Percentiles rank a stretch among this genome's conserved stretches.
These are phyloP conservation scores for Pseudomyrmex dendroicus DNA, from an alignment of 1,140 invertebrate species.

Conservation along the genomic window DNA sequence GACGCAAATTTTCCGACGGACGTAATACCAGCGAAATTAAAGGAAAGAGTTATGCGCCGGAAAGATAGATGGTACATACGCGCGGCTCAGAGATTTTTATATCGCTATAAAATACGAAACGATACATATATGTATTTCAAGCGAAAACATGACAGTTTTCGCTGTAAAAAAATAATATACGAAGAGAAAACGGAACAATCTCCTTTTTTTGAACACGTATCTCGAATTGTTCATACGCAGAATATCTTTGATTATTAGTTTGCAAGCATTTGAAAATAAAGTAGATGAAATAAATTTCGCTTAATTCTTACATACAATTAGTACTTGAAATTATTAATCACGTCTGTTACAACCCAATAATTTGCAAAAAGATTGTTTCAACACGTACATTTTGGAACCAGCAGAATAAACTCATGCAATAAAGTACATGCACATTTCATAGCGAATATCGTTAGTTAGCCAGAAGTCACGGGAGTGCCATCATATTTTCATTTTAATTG, in stretches of 20 bases:
- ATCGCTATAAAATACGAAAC: constrained; percentile 26
- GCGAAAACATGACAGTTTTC: not conserved
- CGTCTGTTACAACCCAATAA: not conserved
- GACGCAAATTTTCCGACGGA: constrained; percentile 53
- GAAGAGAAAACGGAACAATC: not conserved
- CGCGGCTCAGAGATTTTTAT: not conserved
- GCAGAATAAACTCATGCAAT: not conserved
- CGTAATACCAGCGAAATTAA: constrained; percentile 55
- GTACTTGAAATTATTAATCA: not conserved
- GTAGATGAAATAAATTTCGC: too few species aligned
- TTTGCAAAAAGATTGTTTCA: too few species aligned
- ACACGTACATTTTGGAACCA: too few species aligned
- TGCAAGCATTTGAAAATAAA: not conserved
- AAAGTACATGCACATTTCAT: not conserved
- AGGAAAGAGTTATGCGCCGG: constrained; percentile 53
- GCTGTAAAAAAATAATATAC: not conserved
- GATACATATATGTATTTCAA: constrained; percentile 7
- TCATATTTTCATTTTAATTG: constrained; percentile 42
- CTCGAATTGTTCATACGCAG: not conserved
- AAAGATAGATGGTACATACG: constrained; percentile 35
- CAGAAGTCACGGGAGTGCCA: not conserved
- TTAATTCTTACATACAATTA: not conserved
- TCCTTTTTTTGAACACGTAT: not conserved
- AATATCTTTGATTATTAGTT: not conserved
- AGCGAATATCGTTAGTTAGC: constrained; percentile 12